Base-by-base conservation (phyloP, 2,113 vertebrate genomes). In the Pleuronectes platessa region DNA sequence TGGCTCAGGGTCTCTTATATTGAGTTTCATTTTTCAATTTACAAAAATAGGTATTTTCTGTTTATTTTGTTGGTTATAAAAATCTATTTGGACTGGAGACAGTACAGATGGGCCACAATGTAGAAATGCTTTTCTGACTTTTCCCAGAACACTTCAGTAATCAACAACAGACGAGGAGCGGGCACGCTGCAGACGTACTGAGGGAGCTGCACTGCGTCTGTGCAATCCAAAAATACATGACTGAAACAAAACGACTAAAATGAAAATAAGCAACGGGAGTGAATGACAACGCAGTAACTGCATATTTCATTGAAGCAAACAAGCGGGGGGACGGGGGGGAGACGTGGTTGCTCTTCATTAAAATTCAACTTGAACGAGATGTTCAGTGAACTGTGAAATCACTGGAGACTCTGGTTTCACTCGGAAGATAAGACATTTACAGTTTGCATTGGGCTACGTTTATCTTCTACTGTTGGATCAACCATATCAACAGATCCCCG, bases 361-460 rank as follows among this genome's bases (percentile, higher is more conserved):
- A 81, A 73, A 68, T 2, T 17, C 68, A 56, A 37, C 14, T 37
- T 45, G 31, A 60, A 35, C 4, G 20, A 3, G 23, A 76, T 23
- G 61, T 42, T 69, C 37, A 20, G 45, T 9, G 3, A 73, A 49
- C 54, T 35, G 49, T 70, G 54, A 60, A 70, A 80, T 61, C 58
- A 70, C 61, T 23, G 40, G 35, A 60, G 31, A 62, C 49, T 56
- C 11, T 26, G 49, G 65, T 35, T 68, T 68, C 42, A 0, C 66
- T 61, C 51, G 63, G n/a, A 56, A 71, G 66, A 88, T 80, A 74
- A 79, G 72, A 82, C n/a, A 40, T 59, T 64, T 37, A 74, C 21
- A 63, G 53, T 77, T 31, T 53, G 59, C 26, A 64, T 79, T 82
- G 14, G 15, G 45, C 13, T 49, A 18, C 45, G 17, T 49, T 49